Conservation (phyloP, 2,113 vertebrate genomes). For the Notechis scutatus region DNA sequence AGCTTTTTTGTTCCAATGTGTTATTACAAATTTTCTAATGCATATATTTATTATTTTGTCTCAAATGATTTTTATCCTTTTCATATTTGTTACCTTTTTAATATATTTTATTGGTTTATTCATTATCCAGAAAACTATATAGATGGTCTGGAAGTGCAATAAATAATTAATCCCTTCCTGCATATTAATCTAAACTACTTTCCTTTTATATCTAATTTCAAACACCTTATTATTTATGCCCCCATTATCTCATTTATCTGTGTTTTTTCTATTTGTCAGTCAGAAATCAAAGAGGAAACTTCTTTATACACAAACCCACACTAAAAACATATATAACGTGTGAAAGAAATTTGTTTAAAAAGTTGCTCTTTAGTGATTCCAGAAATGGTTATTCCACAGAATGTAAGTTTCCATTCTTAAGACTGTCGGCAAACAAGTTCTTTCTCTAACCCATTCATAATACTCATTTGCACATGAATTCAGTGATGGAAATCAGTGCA, state of each 20-base stretch:
- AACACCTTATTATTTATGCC: background rate
- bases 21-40: background rate
- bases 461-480: conserved; percentile 26
- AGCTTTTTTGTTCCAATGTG: background rate
- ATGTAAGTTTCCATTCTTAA: conserved; percentile 7
- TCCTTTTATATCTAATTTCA: background rate
- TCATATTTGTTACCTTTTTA: background rate
- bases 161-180: background rate
- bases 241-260: background rate
- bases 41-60: background rate
- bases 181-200: background rate
- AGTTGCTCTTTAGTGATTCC: background rate
- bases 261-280: background rate
- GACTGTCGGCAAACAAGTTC: conserved; percentile 21
- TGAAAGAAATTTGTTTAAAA: background rate
- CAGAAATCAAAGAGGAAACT: background rate
- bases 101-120: background rate
- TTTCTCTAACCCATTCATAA: conserved; percentile 15
- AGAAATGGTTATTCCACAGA: background rate
- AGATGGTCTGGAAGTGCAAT: background rate
- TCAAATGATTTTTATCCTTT: background rate
- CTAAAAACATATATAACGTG: background rate
- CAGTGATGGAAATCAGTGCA: conserved; percentile 20
- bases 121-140: background rate
- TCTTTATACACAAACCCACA: background rate